Percentiles rank a stretch among this genome's conserved stretches.
phyloP scores from a whole-genome alignment of 2,113 vertebrate species.

The Percina caprodes region DNA sequence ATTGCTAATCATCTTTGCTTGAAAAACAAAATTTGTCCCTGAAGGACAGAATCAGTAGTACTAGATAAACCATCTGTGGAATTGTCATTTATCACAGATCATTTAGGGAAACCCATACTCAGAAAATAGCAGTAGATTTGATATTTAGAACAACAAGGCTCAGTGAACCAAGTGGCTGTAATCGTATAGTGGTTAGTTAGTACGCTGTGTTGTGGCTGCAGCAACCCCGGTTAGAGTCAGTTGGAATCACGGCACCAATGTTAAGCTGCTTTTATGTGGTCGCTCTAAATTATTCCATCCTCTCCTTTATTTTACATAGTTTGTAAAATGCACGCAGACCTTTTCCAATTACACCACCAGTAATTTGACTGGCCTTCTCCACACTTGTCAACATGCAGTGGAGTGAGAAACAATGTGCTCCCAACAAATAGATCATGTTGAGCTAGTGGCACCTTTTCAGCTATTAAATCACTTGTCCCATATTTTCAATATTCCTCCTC shows the following conservation, averaged over 20 bases:
- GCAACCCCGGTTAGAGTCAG: conserved; percentile 88
- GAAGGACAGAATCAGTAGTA: not conserved
- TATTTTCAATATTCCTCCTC: too few relatives aligned
- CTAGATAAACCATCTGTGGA: not conserved
- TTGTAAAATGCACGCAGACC: not conserved
- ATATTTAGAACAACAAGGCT: not conserved
- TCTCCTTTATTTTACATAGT: not conserved
- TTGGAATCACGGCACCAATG: conserved; percentile 81
- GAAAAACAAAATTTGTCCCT: not conserved
- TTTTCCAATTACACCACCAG: too few relatives aligned
- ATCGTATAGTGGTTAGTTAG: conserved; percentile 86
- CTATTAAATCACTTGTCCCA: too few relatives aligned
- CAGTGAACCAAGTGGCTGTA: conserved; percentile 68
- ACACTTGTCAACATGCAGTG: too few relatives aligned
- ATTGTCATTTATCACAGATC: not conserved
- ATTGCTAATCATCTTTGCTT: too few relatives aligned
- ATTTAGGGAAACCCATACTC: not conserved
- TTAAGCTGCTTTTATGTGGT: not conserved
- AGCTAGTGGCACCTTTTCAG: too few relatives aligned
- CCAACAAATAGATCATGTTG: too few relatives aligned
- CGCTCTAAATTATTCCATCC: not conserved
- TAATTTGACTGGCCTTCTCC: too few relatives aligned
- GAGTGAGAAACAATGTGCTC: too few relatives aligned
- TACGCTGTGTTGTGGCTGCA: conserved; percentile 88
- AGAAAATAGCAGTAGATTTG: too few relatives aligned